These are phyloP conservation scores for Amyelois transitella DNA, from an alignment of 1,140 invertebrate species.

Conservation along the genomic window DNA sequence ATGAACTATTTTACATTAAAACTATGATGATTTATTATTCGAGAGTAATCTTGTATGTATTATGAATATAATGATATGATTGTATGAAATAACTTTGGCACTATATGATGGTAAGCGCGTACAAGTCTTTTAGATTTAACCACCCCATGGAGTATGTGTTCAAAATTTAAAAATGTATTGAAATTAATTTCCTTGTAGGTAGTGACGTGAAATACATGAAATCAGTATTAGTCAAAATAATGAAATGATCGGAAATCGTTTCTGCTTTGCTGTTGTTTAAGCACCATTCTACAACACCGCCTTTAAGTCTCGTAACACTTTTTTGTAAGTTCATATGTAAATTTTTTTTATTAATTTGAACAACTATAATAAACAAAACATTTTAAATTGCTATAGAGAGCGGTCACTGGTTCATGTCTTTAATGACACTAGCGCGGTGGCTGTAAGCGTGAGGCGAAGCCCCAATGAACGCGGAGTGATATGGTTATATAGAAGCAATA, in stretches of 20 bases:
- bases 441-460: background rate
- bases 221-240: background rate
- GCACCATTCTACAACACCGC: conserved; percentile 1
- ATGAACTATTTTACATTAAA: background rate
- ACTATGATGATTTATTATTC: conserved; percentile 17
- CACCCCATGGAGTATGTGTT: background rate
- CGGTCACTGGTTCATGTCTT: background rate
- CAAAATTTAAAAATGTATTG: background rate
- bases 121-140: background rate
- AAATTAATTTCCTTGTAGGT: background rate
- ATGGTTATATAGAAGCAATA: conserved; percentile 27
- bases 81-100: conserved; percentile 27
- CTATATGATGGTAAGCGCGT: conserved; percentile 12
- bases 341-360: background rate
- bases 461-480: conserved; percentile 8
- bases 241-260: background rate
- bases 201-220: background rate
- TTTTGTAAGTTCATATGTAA: background rate
- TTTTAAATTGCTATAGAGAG: background rate
- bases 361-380: background rate
- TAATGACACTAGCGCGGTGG: background rate
- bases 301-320: background rate
- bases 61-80: conserved; percentile 4
- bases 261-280: background rate
- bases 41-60: conserved; percentile 39